Conservation (phyloP, 2,113 vertebrate genomes). For the Corynorhinus townsendii region DNA sequence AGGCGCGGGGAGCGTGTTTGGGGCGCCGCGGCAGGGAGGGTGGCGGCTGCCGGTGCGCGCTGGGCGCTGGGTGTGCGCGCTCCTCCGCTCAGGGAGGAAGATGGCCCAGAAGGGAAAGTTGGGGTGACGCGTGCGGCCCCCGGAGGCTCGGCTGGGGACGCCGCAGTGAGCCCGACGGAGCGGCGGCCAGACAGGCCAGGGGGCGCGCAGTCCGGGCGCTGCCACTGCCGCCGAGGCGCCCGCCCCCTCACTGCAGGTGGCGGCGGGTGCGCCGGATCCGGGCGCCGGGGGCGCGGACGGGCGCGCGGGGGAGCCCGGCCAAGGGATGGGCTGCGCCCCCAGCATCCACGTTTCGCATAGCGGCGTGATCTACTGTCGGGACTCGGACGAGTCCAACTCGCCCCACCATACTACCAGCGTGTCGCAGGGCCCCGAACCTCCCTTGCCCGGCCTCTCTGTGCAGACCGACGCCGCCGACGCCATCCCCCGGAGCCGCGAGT, state of each 20-base stretch:
- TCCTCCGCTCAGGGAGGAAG: conserved; percentile 35
- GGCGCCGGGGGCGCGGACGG: conserved; percentile 48
- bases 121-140: conserved; percentile 65
- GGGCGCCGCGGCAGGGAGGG: neutral
- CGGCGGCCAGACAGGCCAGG: conserved; percentile 24
- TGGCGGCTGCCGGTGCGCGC: conserved; percentile 33
- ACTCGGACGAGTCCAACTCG: conserved; percentile 95
- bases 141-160: conserved; percentile 42
- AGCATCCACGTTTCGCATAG: conserved; percentile 99
- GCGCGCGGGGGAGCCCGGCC: conserved; percentile 61
- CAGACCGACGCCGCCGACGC: conserved; percentile 93
- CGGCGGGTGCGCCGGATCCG: conserved; percentile 38
- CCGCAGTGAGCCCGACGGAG: conserved; percentile 12
- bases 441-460: conserved; percentile 91
- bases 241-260: conserved; percentile 64
- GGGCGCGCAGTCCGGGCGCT: neutral
- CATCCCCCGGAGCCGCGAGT: conserved; percentile 85
- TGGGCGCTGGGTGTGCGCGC: conserved; percentile 63
- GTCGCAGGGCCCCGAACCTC: conserved; percentile 89
- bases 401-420: conserved; percentile 90
- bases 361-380: conserved; percentile 97
- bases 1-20: conserved; percentile 58
- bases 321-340: conserved; percentile 96
- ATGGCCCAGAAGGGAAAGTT: conserved; percentile 72
- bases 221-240: neutral